A percentile compares a stretch with the other conserved stretches of the same genome.
phyloP scores from a whole-genome alignment of 30 jellyfish, hydroid and myxozoan genomes.

The Clytia hemisphaerica region DNA sequence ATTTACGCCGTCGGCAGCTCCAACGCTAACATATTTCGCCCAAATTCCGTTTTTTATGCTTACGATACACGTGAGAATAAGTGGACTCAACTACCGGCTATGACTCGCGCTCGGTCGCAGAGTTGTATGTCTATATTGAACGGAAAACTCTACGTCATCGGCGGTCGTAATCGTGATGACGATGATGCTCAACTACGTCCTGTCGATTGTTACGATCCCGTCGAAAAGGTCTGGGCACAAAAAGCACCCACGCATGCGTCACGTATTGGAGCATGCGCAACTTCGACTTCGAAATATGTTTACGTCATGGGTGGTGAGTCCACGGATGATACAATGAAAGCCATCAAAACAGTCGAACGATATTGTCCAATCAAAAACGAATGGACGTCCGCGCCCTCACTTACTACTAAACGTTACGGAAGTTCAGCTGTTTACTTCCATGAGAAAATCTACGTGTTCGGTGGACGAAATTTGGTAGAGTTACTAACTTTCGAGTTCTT shows the following conservation, averaged over 20 bases:
- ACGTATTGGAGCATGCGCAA: conserved; percentile 13
- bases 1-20: conserved; percentile 19
- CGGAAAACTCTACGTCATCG: conserved; percentile 16
- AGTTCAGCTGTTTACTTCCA: conserved; percentile 18
- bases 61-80: not conserved
- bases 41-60: not conserved
- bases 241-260: not conserved
- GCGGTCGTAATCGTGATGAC: not conserved
- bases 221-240: not conserved
- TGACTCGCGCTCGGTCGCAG: conserved; percentile 1
- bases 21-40: not conserved
- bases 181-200: not conserved
- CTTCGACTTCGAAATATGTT: conserved; percentile 14
- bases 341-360: conserved; percentile 15
- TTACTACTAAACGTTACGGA: not conserved
- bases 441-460: conserved; percentile 20
- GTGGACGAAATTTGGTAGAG: conserved; percentile 19
- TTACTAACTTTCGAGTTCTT: conserved; percentile 11
- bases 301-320: conserved; percentile 25
- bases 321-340: not conserved
- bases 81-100: conserved; percentile 10
- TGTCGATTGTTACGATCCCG: conserved; percentile 22
- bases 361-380: conserved; percentile 14
- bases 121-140: not conserved
- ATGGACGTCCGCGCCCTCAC: conserved; percentile 12